Evolutionary conservation across 2,888 invertebrate species (phyloP), one percentile per base, ranked within the genome.

Genomic region (Drosophila limbata): DNA sequence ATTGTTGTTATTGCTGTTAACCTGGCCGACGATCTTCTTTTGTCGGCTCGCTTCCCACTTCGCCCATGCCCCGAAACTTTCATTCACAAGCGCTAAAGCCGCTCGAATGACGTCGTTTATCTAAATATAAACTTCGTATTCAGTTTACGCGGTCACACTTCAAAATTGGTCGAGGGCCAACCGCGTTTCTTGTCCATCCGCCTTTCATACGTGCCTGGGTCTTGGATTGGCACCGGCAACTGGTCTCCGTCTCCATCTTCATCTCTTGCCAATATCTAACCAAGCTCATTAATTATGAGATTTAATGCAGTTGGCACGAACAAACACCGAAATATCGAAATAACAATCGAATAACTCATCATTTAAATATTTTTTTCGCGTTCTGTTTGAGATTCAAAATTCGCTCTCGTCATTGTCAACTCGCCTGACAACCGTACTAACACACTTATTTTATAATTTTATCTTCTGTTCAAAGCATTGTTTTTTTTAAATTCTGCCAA

Each of bases 61-160:
- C 57, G 52, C 55, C 35, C 17, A 39, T 39, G 62, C 60, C 37
- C 48, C 65, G 57, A 60, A 80, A 81, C 86, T 86, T 84, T 88
- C 82, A 82, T 88, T 88, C 80, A 86, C 77, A 73, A 67, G 28
- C 45, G 31, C 50, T 42, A 57, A 48, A 25, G 70, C 40, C n/a
- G 45, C 44, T 37, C 48, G 35, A 47, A 85, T 90, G 90, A 89
- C 89, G 90, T 88, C 83, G 81, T 87, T 51, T 68, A 45, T 68
- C 89, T 89, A 88, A 85, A 89, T 79, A 85, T 89, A 89, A 79
- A 84, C 63, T 56, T 61, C 50, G 60, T 72, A 83, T 84, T 88
- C 82, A 84, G 82, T 81, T 86, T 83, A 86, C 78, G 79, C 82
- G 88, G 81, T 81, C 89, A 90, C 77, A 75, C 80, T 82, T 88